phyloP scores from a whole-genome alignment of 2,113 vertebrate species.

The Antechinus flavipes region DNA sequence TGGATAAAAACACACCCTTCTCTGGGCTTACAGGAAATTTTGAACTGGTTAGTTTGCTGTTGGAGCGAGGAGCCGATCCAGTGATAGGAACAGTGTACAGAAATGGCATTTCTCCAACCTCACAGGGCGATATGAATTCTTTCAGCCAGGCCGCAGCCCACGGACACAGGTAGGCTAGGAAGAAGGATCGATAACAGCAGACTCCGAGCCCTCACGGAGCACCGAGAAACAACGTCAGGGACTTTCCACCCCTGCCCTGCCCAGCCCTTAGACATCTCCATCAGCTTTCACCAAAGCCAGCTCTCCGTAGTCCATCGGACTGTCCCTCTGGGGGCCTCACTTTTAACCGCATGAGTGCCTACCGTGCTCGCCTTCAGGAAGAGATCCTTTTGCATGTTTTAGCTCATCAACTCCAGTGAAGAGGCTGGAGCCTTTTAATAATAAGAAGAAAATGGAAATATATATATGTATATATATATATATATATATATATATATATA shows the following conservation, averaged over 20 bases:
- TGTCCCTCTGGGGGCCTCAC: background rate
- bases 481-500: too few relatives aligned
- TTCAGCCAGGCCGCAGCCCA: slow-evolving; percentile 99
- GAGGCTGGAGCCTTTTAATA: background rate
- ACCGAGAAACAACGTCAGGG: slow-evolving; percentile 41
- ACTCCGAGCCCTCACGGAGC: slow-evolving; percentile 57
- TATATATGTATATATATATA: background rate
- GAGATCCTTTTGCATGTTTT: background rate
- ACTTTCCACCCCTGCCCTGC: slow-evolving; percentile 12
- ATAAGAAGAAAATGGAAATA: background rate
- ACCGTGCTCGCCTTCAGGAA: background rate
- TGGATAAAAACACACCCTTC: slow-evolving; percentile 69
- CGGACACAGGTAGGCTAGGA: slow-evolving; percentile 95
- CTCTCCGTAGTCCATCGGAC: accelerated
- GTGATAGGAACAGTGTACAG: slow-evolving; percentile 98
- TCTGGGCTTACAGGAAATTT: slow-evolving; percentile 93
- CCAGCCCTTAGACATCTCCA: background rate
- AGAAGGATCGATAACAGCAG: slow-evolving; percentile 59
- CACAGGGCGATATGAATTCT: slow-evolving; percentile 98
- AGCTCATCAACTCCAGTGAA: background rate
- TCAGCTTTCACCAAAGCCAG: background rate
- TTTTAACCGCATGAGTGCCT: background rate
- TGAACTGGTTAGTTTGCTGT: slow-evolving; percentile 97
- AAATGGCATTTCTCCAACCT: slow-evolving; percentile 96
- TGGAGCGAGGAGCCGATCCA: slow-evolving; percentile 96